Percentiles rank a stretch among this genome's conserved stretches.
These are phyloP conservation scores for Hyppa rectilinea DNA, from an alignment of 2,888 invertebrate species.

Conservation along the genomic window DNA sequence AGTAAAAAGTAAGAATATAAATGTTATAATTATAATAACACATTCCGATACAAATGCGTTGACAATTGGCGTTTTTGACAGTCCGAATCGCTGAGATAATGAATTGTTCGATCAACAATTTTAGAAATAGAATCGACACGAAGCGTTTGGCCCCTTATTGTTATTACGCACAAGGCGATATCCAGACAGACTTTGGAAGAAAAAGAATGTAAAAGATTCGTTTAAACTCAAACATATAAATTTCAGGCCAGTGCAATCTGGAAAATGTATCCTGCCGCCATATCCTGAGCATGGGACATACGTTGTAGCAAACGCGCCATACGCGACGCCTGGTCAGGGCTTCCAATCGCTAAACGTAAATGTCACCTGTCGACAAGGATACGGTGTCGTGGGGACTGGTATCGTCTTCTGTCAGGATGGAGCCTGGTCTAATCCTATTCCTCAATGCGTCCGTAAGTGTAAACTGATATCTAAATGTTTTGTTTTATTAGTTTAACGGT, in stretches of 20 bases:
- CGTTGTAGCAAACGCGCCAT: conserved; percentile 66
- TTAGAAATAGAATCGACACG: too few species aligned
- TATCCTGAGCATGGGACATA: conserved; percentile 77
- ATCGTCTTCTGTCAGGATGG: conserved; percentile 73
- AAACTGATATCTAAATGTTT: not conserved
- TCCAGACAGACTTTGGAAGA: not conserved
- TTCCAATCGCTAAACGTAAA: conserved; percentile 70
- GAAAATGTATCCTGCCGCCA: conserved; percentile 75
- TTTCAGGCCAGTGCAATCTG: conserved; percentile 62
- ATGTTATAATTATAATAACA: too few species aligned
- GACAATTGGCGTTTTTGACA: too few species aligned
- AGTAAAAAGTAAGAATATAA: too few species aligned
- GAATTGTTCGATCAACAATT: too few species aligned
- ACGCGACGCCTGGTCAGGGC: conserved; percentile 72
- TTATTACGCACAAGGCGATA: too few species aligned
- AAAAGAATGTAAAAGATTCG: not conserved
- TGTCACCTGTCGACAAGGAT: conserved; percentile 76
- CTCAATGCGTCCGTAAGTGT: conserved; percentile 69
- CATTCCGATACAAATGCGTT: too few species aligned
- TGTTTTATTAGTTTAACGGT: not conserved
- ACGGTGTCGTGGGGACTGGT: conserved; percentile 65
- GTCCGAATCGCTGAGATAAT: too few species aligned
- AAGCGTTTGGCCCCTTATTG: too few species aligned
- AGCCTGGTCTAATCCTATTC: conserved; percentile 70
- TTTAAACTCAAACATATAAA: not conserved